These are phyloP conservation scores for Chirona hameri DNA, from an alignment of 2,888 invertebrate genomes.

Conservation along the genomic window DNA sequence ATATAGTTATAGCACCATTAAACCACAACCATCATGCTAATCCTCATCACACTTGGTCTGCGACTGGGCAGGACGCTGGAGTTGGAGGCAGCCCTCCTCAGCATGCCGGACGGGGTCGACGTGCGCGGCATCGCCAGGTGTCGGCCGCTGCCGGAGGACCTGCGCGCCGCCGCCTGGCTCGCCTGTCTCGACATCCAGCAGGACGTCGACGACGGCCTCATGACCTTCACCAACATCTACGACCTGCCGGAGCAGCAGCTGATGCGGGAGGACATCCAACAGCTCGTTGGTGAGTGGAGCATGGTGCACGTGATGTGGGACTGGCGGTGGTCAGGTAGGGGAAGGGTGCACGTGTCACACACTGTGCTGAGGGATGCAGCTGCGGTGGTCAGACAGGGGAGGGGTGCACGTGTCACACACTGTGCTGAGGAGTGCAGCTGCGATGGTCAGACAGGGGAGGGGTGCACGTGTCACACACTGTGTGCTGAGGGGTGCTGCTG, in stretches of 20 bases:
- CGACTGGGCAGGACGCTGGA: constrained; percentile 35
- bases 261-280: constrained; percentile 27
- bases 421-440: no score
- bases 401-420: no score
- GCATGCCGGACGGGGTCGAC: constrained; percentile 36
- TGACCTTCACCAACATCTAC: constrained; percentile 8
- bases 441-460: no score
- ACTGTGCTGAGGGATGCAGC: no score
- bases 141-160: constrained; percentile 37
- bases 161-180: constrained; percentile 35
- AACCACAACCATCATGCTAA: no score
- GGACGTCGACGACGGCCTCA: constrained; percentile 6
- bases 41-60: no score
- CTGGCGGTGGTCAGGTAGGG: no score
- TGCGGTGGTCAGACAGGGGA: no score
- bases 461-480: no score
- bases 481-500: no score
- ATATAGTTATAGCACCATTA: no score
- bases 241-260: neutral
- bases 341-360: no score
- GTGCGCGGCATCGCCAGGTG: constrained; percentile 37
- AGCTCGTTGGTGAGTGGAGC: constrained; percentile 24
- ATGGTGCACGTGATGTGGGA: neutral
- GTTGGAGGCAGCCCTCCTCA: constrained; percentile 38
- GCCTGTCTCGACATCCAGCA: constrained; percentile 3